These are phyloP conservation scores for Gonatopus flavifemur DNA, from an alignment of 1,140 invertebrate genomes.

Conservation along the genomic window DNA sequence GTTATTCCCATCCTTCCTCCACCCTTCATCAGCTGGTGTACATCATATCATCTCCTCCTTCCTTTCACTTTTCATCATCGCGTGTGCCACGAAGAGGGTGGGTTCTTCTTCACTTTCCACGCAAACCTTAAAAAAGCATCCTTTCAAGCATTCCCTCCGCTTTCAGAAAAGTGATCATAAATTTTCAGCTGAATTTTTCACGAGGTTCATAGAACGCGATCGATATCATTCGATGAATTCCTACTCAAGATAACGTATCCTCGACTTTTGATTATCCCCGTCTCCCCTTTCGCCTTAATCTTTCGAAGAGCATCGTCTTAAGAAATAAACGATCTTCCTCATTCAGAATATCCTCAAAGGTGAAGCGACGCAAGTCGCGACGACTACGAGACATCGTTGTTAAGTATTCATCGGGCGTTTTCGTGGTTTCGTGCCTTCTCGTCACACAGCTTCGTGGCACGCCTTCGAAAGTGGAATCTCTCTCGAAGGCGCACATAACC, in stretches of 20 bases:
- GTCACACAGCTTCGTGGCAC: constrained; percentile 32
- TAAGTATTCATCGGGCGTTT: constrained; percentile 46
- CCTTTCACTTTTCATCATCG: no score
- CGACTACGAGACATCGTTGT: constrained; percentile 15
- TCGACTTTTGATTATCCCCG: no score
- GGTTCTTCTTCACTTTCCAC: no score
- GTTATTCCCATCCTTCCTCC: constrained; percentile 29
- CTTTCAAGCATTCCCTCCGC: no score
- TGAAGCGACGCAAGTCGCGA: neutral
- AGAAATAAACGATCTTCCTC: neutral
- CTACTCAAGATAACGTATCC: no score
- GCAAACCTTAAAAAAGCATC: no score
- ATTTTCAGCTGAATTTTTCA: no score
- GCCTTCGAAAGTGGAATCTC: constrained; percentile 33
- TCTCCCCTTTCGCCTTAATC: no score
- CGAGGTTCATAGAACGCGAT: no score
- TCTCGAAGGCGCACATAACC: constrained; percentile 26
- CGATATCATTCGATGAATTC: no score
- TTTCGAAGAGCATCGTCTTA: neutral
- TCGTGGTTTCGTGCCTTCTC: constrained; percentile 37
- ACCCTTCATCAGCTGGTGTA: constrained; percentile 8
- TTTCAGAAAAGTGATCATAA: no score
- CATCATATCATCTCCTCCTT: constrained; percentile 1
- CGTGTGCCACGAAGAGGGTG: no score
- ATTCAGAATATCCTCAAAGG: neutral